Evolutionary conservation across 2,888 invertebrate species (phyloP), one percentile per base, ranked within the genome.

Genomic region (Tetranychus truncatus): DNA sequence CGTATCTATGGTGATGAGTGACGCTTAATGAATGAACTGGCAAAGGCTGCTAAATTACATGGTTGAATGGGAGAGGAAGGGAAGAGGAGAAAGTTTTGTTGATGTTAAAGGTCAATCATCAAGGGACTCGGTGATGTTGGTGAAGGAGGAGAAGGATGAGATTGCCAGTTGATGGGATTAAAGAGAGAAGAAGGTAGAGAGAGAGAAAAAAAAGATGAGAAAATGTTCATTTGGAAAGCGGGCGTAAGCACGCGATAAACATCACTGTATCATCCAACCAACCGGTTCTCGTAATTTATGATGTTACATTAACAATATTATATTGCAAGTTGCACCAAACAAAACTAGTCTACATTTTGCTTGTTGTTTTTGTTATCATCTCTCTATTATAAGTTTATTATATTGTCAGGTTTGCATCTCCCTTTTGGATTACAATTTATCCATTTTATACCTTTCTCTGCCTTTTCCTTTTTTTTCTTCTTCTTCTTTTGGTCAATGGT

Each of bases 221-320:
- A 55, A 15, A 15, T 55, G 6, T 55, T 55, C 55, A 9, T 15
- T 55, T 9, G 9, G 55, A 55, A 55, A 55, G 34, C 55, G 55
- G 55, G 55, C 55, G 55, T 55, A 55, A 55, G 55, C 55, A 55
- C 55, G 55, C 55, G 55, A 55, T 55, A 55, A 55, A 55, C 55
- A 15, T 55, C 55, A 55, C 2, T 55, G 55, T 46, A 4, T 55
- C 55, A 55, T 55, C 55, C 55, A 55, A 6, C 55, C 55, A 55
- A 55, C 55, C 55, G 55, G 55, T 55, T 55, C 55, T 15, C 55
- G 7, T 55, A 55, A 55, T 55, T 55, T 55, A 55, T 55, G 55
- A 55, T 55, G 55, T 55, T 55, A 7, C 15, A 15, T 15, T 9
- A 55, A 15, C 55, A 55, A 55, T 15, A 55, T 55, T 15, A 55